Evolutionary conservation across 2,113 vertebrate species (phyloP).

Genomic region (Carassius carassius): DNA sequence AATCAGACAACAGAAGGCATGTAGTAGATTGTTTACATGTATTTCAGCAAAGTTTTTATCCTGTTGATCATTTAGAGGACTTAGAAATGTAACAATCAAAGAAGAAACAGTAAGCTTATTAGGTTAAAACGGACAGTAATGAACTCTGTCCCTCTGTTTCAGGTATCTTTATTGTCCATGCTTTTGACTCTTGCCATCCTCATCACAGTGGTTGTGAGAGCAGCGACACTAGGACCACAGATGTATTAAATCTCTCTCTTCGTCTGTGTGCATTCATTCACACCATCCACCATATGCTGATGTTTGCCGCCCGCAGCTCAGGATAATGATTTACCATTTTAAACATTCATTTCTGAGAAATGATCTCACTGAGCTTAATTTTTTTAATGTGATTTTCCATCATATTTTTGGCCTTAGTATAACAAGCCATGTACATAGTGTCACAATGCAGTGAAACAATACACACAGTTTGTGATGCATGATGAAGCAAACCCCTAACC

Average conservation of each 20-base stretch:
- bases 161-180: constrained; percentile 90
- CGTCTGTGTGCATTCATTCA: neutral
- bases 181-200: constrained; percentile 85
- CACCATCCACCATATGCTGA: constrained; percentile 18
- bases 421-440: neutral
- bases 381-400: neutral
- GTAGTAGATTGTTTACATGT: too few relatives aligned
- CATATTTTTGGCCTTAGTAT: neutral
- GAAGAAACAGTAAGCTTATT: neutral
- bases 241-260: constrained; percentile 75
- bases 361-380: neutral
- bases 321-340: constrained; percentile 13
- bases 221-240: constrained; percentile 79
- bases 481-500: neutral
- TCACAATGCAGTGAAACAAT: neutral
- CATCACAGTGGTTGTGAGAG: constrained; percentile 80
- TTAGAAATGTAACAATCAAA: neutral
- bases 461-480: neutral
- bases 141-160: neutral
- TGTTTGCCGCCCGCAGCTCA: constrained; percentile 20
- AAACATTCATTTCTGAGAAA: neutral
- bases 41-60: too few relatives aligned
- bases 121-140: neutral
- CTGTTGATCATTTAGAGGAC: too few relatives aligned
- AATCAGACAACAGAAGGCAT: too few relatives aligned